A percentile compares a stretch with the other conserved stretches of the same genome.
Evolutionary conservation across 2,113 vertebrate genomes (phyloP).

Genomic region (Rousettus leschenaultii): DNA sequence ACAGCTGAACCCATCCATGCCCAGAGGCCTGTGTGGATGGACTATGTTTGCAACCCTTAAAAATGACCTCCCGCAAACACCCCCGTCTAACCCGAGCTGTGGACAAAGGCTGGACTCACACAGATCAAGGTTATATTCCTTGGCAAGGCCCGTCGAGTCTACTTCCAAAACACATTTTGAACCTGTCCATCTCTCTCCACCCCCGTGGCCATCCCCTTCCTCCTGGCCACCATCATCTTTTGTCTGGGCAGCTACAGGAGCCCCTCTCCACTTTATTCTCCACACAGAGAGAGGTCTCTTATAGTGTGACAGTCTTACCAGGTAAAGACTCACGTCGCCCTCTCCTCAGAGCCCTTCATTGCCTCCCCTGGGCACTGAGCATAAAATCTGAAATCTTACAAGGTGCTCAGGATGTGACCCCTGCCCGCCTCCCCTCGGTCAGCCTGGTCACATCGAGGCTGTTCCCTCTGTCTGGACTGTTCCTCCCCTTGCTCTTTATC

Average conservation of each 20-base stretch:
- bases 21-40: background rate
- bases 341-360: background rate
- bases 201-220: background rate
- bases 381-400: background rate
- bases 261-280: background rate
- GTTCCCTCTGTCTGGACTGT: background rate
- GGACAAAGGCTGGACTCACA: background rate
- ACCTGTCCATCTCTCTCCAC: background rate
- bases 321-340: rapidly evolving
- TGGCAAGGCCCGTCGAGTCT: background rate
- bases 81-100: background rate
- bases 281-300: background rate
- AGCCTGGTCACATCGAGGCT: background rate
- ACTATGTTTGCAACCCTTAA: background rate
- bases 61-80: background rate
- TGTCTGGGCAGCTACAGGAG: background rate
- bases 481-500: too few species aligned
- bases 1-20: background rate
- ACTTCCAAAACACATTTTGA: background rate
- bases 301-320: background rate
- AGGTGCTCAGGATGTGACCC: background rate
- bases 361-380: background rate
- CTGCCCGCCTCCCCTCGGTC: background rate
- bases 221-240: background rate
- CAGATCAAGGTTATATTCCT: background rate